Conservation (phyloP, 2,888 invertebrate species). For the Phengaris arion region DNA sequence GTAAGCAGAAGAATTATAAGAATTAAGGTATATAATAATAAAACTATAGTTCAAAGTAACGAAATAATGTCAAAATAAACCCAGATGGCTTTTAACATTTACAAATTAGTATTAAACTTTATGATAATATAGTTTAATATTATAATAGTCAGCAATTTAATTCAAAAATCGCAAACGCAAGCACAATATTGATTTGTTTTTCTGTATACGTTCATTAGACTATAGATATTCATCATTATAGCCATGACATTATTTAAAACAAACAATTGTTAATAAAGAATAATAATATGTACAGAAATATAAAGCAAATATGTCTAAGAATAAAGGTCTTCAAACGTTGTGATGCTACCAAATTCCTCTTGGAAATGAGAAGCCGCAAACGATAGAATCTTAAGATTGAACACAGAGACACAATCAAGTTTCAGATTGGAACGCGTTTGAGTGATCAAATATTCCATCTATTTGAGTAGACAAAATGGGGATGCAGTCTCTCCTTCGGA, state of each 20-base stretch:
- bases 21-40: too few species aligned
- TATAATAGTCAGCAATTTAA: background rate
- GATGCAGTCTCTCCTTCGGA: background rate
- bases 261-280: too few species aligned
- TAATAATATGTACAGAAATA: too few species aligned
- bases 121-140: background rate
- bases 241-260: too few species aligned
- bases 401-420: constrained; percentile 15
- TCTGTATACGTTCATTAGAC: background rate
- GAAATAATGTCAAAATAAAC: background rate
- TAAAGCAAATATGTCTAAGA: too few species aligned
- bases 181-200: background rate
- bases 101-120: background rate
- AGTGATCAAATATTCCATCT: constrained; percentile 26
- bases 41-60: background rate
- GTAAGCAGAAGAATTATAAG: too few species aligned
- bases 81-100: too few species aligned
- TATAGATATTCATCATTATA: too few species aligned
- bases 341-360: background rate
- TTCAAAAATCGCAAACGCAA: background rate
- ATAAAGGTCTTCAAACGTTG: background rate
- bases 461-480: constrained; percentile 16
- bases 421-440: constrained; percentile 20
- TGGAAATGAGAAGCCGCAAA: constrained; percentile 3
- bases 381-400: background rate